phyloP scores from a whole-genome alignment of 2,888 invertebrate genomes.

The Oscheius sp. region DNA sequence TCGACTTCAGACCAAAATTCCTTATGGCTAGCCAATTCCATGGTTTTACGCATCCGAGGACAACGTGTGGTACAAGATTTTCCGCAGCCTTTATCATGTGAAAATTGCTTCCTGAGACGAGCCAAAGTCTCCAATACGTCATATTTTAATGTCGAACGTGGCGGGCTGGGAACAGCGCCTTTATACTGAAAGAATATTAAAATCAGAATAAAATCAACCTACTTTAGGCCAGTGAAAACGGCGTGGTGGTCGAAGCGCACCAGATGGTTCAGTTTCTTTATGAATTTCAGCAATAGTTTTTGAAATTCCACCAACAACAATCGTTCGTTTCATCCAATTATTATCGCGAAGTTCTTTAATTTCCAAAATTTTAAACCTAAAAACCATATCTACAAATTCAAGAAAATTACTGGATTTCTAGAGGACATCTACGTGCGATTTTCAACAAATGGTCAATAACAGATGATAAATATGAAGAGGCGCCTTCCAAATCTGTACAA shows the following conservation, averaged over 20 bases:
- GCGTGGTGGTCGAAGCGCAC: no score
- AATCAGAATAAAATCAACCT: not conserved
- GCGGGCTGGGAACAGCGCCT: not conserved
- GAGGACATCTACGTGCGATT: slow-evolving; percentile 41
- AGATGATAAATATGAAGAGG: slow-evolving; percentile 39
- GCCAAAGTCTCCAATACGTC: not conserved
- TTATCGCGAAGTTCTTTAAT: slow-evolving; percentile 49
- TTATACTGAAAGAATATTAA: not conserved
- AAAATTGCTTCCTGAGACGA: not conserved
- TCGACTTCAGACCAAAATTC: no score
- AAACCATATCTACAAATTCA: not conserved
- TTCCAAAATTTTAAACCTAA: slow-evolving; percentile 61
- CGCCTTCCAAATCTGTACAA: slow-evolving; percentile 13
- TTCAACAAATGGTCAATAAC: slow-evolving; percentile 38
- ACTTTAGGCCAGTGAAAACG: no score
- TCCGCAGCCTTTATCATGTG: not conserved
- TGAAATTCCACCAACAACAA: slow-evolving; percentile 53
- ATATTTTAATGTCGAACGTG: not conserved
- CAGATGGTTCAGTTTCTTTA: slow-evolving; percentile 51
- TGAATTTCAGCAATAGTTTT: slow-evolving; percentile 63
- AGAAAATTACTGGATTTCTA: slow-evolving; percentile 52
- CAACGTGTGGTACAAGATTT: not conserved
- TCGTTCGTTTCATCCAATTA: slow-evolving; percentile 54
- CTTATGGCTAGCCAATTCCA: no score
- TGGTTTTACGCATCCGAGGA: not conserved